These are phyloP conservation scores for Patiria miniata DNA, from an alignment of 35 echinoderm and acorn worm genomes.

Conservation along the genomic window DNA sequence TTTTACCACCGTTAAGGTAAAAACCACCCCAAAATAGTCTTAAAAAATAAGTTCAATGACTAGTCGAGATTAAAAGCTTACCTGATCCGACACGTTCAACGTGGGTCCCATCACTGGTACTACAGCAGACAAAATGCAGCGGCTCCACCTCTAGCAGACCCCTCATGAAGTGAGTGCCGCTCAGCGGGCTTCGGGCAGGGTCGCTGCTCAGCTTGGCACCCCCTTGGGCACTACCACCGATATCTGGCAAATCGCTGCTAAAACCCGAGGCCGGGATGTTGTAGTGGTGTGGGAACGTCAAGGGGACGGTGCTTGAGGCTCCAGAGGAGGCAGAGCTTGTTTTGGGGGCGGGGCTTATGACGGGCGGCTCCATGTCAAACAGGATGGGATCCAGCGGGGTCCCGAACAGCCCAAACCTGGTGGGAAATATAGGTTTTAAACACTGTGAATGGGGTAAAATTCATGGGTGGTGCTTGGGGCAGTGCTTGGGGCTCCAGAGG, in stretches of 20 bases:
- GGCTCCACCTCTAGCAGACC: conserved; percentile 97
- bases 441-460: no score
- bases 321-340: conserved; percentile 33
- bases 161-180: conserved; percentile 75
- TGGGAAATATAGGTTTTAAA: no score
- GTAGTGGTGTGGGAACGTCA: background rate
- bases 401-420: conserved; percentile 87
- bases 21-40: no score
- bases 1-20: no score
- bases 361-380: conserved; percentile 77
- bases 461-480: background rate
- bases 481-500: conserved; percentile 24
- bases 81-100: conserved; percentile 75
- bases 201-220: conserved; percentile 40
- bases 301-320: background rate
- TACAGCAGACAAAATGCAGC: conserved; percentile 85
- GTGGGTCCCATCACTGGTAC: conserved; percentile 94
- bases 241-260: conserved; percentile 21
- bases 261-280: conserved; percentile 21
- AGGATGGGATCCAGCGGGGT: conserved; percentile 92
- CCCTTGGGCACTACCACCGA: background rate
- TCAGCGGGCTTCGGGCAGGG: conserved; percentile 48
- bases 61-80: conserved; percentile 31
- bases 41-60: no score
- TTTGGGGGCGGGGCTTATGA: conserved; percentile 42